These are phyloP conservation scores for Erebia ligea DNA, from an alignment of 2,888 invertebrate genomes.

Conservation along the genomic window DNA sequence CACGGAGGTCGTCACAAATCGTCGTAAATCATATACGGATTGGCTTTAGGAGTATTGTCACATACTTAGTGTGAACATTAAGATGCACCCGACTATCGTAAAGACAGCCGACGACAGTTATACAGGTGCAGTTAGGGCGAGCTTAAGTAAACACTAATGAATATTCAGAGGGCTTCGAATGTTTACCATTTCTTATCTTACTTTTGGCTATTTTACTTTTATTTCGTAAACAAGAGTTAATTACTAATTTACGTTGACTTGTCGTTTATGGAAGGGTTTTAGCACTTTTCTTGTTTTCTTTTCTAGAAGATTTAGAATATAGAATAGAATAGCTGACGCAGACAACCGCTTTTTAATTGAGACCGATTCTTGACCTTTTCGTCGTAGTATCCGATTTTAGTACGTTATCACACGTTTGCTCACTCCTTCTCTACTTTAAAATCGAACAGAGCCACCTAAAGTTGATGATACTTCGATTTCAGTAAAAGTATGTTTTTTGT, in stretches of 20 bases:
- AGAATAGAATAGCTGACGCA: too few relatives aligned
- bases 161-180: slow-evolving; percentile 53
- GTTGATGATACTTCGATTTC: too few relatives aligned
- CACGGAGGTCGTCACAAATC: too few relatives aligned
- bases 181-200: slow-evolving; percentile 16
- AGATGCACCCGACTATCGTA: slow-evolving; percentile 65
- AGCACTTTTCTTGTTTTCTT: not conserved
- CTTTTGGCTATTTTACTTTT: slow-evolving; percentile 12
- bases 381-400: too few relatives aligned
- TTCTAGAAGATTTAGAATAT: not conserved
- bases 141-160: slow-evolving; percentile 60
- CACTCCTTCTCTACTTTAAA: too few relatives aligned
- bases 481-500: too few relatives aligned
- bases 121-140: slow-evolving; percentile 38
- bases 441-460: too few relatives aligned
- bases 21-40: slow-evolving; percentile 29
- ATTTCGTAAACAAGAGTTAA: slow-evolving; percentile 14
- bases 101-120: slow-evolving; percentile 54
- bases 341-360: too few relatives aligned
- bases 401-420: too few relatives aligned
- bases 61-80: slow-evolving; percentile 43
- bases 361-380: too few relatives aligned
- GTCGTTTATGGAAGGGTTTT: not conserved
- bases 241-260: not conserved
- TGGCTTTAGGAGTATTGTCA: not conserved